These are phyloP conservation scores for Grammatotria lemairii DNA, from an alignment of 2,113 vertebrate species.

Conservation along the genomic window DNA sequence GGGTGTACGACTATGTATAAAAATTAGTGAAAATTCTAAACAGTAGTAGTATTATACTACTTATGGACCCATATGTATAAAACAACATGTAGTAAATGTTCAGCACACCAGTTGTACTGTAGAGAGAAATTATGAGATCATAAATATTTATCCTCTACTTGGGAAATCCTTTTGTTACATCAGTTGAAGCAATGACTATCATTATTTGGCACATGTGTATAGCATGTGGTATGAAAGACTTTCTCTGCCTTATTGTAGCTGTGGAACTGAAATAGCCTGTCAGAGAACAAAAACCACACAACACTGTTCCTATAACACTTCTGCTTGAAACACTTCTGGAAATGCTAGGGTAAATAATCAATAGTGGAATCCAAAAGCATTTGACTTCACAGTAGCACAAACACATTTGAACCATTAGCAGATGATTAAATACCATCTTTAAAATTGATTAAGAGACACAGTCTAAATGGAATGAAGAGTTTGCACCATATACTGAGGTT, in stretches of 20 bases:
- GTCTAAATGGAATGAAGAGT: not conserved
- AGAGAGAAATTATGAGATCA: not conserved
- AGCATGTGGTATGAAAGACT: not conserved
- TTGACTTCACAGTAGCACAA: not conserved
- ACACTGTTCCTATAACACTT: not conserved
- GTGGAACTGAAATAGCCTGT: not conserved
- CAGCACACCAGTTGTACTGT: not conserved
- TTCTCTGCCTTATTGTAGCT: not conserved
- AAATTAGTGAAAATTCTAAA: not conserved
- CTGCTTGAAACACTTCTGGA: not conserved
- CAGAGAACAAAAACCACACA: not conserved
- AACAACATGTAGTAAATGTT: not conserved
- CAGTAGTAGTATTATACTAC: not conserved
- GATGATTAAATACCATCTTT: not conserved
- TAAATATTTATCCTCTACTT: not conserved
- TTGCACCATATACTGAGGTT: not conserved
- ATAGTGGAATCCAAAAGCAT: not conserved
- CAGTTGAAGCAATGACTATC: not conserved
- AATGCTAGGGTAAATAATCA: not conserved
- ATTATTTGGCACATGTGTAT: not conserved
- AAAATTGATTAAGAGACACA: not conserved
- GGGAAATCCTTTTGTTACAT: not conserved
- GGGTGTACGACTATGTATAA: not conserved
- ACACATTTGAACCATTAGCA: not conserved
- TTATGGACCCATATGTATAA: not conserved